Evolutionary conservation across 2,797 vertebrate genomes (phyloP), one percentile per base, ranked within the genome.

Genomic region (Aulostomus chinensis): DNA sequence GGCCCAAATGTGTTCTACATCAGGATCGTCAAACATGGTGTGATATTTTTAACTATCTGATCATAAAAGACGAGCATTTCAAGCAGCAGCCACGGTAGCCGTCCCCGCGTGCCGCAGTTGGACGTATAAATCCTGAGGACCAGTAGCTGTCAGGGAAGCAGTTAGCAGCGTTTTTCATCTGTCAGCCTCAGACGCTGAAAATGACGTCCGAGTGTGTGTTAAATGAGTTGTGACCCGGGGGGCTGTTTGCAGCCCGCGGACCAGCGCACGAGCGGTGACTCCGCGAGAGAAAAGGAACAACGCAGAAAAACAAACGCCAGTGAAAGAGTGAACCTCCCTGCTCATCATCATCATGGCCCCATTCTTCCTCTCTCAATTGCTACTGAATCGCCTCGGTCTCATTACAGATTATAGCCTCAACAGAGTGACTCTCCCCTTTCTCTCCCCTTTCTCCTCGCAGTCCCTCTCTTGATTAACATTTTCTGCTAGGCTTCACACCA

Each of bases 401-500:
- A 81, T 87, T 88, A 68, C 84, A 92, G 75, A 85, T 86, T 91
- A 88, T 34, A 63, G 79, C 86, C 56, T 59, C 55, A 51, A 15
- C 57, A 54, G 75, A 86, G 77, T 85, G 74, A 78, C 83, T 88
- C 78, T 74, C 73, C 66, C 76, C 81, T 76, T 42, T 61, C 72
- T 73, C 72, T 86, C 60, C 63, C 78, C 68, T 81, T 79, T 85
- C 75, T 73, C 76, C 61, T 71, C 80, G 74, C 83, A 75, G 65
- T 58, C 76, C 69, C 61, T 76, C 76, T 85, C 73, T 85, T 91
- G 91, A 89, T 94, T 90, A 90, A 86, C 83, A 86, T 94, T 95
- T 94, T 92, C 88, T 87, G 90, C 88, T 92, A 91, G 76, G 69
- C 80, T 89, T 90, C 81, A 78, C 93, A 87, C 85, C 78, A 88